Evolutionary conservation across 2,797 vertebrate species (phyloP).

Genomic region (Schizothorax lantsangensis): DNA sequence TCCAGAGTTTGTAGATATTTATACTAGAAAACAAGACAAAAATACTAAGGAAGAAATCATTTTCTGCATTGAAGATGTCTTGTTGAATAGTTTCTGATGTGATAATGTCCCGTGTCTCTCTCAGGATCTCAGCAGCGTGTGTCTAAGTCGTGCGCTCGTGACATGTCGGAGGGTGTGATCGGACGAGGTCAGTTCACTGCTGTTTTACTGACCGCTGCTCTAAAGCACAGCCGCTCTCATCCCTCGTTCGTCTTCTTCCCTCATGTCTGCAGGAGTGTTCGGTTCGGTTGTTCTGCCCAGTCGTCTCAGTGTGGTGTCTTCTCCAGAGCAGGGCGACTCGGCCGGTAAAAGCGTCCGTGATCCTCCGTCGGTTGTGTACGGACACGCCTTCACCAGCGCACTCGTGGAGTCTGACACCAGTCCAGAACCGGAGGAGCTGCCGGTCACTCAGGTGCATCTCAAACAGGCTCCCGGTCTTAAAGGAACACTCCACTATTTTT

Average conservation of each 20-base stretch:
- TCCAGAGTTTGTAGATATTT: too few relatives aligned
- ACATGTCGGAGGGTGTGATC: conserved; percentile 83
- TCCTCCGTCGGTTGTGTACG: conserved; percentile 71
- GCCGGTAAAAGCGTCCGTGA: conserved; percentile 65
- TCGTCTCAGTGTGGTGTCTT: conserved; percentile 65
- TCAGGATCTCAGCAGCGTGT: conserved; percentile 69
- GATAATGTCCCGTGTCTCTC: neutral
- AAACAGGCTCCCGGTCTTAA: too few relatives aligned
- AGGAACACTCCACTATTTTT: too few relatives aligned
- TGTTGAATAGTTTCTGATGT: neutral
- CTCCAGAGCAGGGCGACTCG: conserved; percentile 71
- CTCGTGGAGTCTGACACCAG: conserved; percentile 64
- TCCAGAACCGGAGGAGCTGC: conserved; percentile 57
- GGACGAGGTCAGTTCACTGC: conserved; percentile 83
- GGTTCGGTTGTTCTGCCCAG: conserved; percentile 68
- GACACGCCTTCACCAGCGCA: conserved; percentile 69
- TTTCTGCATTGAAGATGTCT: neutral
- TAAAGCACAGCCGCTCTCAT: neutral
- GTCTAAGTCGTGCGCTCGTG: conserved; percentile 68
- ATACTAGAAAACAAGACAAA: too few relatives aligned
- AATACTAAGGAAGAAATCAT: too few relatives aligned
- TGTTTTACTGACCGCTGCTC: neutral
- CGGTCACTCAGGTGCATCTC: conserved; percentile 12
- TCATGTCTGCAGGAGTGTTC: conserved; percentile 83
- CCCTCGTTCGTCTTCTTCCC: neutral